Evolutionary conservation across 1,140 invertebrate species (phyloP).

Genomic region (Melipona quadrifasciata): DNA sequence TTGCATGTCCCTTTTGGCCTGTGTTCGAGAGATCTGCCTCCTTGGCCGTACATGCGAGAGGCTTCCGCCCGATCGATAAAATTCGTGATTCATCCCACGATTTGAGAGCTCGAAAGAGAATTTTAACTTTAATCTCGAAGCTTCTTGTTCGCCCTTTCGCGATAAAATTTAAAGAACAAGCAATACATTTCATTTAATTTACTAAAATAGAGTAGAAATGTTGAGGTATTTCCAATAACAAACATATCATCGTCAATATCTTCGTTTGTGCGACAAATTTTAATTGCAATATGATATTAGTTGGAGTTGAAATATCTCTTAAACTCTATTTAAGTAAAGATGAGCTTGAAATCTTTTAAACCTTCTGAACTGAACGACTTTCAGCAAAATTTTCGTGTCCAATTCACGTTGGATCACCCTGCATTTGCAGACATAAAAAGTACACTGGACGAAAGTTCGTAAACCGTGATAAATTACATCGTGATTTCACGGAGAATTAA

Average conservation of each 20-base stretch:
- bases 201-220: neutral
- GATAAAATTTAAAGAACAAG: neutral
- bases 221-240: too few relatives aligned
- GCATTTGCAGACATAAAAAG: too few relatives aligned
- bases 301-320: too few relatives aligned
- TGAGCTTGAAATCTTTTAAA: too few relatives aligned
- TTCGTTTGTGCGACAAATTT: too few relatives aligned
- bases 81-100: constrained; percentile 20
- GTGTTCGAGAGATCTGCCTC: constrained; percentile 19
- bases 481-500: neutral
- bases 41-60: constrained; percentile 36
- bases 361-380: too few relatives aligned
- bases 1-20: constrained; percentile 54
- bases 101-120: constrained; percentile 3
- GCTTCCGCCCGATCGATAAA: constrained; percentile 14
- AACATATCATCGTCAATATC: too few relatives aligned
- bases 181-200: neutral
- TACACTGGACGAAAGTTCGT: neutral
- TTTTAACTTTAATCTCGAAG: neutral
- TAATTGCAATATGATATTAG: too few relatives aligned
- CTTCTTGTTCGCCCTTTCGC: neutral
- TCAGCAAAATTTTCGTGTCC: too few relatives aligned
- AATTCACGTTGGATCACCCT: too few relatives aligned
- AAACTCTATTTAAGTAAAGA: too few relatives aligned
- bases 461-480: neutral